A percentile compares a stretch with the other conserved stretches of the same genome.
phyloP scores from a whole-genome alignment of 2,113 vertebrate genomes.

The Heloderma charlesbogerti region DNA sequence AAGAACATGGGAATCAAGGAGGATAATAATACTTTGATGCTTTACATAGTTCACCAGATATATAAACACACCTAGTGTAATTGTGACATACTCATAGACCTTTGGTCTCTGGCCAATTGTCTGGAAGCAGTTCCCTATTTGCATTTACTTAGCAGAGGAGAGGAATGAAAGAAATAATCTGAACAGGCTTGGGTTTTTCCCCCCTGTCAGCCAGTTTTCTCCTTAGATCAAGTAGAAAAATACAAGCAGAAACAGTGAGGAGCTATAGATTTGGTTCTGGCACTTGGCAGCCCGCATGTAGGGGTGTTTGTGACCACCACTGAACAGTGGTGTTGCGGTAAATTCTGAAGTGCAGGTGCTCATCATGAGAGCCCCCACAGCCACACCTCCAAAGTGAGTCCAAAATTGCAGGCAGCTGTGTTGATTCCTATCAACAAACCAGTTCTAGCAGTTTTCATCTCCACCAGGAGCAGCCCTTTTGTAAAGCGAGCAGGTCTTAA shows the following conservation, averaged over 20 bases:
- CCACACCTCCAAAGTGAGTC: too few species aligned
- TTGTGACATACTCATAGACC: not conserved
- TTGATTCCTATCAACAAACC: too few species aligned
- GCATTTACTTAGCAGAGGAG: not conserved
- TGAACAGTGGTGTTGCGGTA: too few species aligned
- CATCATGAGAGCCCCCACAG: too few species aligned
- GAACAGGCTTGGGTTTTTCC: not conserved
- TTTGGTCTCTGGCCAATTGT: not conserved
- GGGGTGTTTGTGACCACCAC: not conserved
- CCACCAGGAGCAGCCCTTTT: too few species aligned
- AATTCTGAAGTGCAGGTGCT: too few species aligned
- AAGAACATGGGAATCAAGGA: slow-evolving; percentile 3
- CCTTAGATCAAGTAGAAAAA: not conserved
- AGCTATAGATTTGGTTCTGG: not conserved
- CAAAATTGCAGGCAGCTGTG: too few species aligned
- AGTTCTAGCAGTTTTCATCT: too few species aligned
- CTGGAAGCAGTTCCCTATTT: not conserved
- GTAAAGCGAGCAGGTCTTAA: too few species aligned
- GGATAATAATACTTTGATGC: slow-evolving; percentile 10
- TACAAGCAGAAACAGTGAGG: not conserved
- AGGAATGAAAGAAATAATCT: not conserved
- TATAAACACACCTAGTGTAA: not conserved
- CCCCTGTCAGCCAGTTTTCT: not conserved
- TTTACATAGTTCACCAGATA: slow-evolving; percentile 47
- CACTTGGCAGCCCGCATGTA: not conserved